Conservation (phyloP, 2,888 invertebrate species). For the Cosmopolites sordidus region DNA sequence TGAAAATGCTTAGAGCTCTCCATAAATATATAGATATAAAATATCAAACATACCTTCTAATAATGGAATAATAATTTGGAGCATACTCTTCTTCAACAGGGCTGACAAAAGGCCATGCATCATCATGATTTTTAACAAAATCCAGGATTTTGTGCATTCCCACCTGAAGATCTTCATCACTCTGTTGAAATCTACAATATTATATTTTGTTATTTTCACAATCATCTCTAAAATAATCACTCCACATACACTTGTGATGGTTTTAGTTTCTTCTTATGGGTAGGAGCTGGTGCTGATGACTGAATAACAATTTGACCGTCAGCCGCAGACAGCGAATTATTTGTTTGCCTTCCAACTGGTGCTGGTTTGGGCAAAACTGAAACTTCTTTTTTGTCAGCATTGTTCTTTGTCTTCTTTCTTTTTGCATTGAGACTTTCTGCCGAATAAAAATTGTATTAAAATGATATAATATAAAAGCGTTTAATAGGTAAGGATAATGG, state of each 20-base stretch:
- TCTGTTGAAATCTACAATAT: conserved; percentile 67
- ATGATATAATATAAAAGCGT: too few relatives aligned
- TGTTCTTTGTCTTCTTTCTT: conserved; percentile 26
- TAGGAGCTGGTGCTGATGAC: conserved; percentile 37
- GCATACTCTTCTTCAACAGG: conserved; percentile 91
- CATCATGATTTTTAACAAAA: conserved; percentile 79
- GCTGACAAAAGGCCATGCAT: conserved; percentile 93
- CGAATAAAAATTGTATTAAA: not conserved
- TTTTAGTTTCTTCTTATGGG: conserved; percentile 48
- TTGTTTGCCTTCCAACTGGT: conserved; percentile 70
- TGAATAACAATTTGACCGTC: conserved; percentile 80
- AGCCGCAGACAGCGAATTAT: conserved; percentile 79
- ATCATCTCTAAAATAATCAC: not conserved
- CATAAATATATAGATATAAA: not conserved
- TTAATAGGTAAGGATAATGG: too few relatives aligned
- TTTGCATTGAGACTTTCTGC: conserved; percentile 15
- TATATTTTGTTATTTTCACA: not conserved
- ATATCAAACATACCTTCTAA: conserved; percentile 43
- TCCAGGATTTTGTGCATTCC: conserved; percentile 91
- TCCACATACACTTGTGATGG: conserved; percentile 64
- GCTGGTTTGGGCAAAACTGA: conserved; percentile 33
- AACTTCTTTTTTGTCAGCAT: conserved; percentile 14
- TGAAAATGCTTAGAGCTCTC: too few relatives aligned
- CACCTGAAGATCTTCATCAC: conserved; percentile 79
- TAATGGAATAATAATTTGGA: conserved; percentile 75